Conservation (phyloP, 2,888 invertebrate genomes). For the Muscina levida region DNA sequence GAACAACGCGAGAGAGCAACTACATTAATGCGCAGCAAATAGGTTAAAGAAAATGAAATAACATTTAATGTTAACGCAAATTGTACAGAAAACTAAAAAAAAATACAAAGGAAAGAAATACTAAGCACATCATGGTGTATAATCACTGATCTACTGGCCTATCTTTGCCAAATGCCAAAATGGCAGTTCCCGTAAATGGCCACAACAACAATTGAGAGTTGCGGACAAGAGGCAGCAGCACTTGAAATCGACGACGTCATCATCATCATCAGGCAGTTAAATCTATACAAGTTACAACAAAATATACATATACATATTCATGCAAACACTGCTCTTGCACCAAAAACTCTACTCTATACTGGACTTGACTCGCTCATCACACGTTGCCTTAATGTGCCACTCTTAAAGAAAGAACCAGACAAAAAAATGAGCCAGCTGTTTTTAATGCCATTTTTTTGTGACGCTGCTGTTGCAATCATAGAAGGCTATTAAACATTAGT, state of each 20-base stretch:
- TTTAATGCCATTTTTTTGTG: constrained; percentile 23
- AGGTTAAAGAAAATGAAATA: constrained; percentile 43
- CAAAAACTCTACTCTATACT: not conserved
- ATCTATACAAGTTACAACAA: not conserved
- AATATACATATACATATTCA: not conserved
- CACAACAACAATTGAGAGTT: constrained; percentile 28
- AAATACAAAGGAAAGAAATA: constrained; percentile 16
- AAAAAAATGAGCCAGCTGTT: constrained; percentile 35
- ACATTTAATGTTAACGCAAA: too few relatives aligned
- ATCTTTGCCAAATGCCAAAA: constrained; percentile 36
- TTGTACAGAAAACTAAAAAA: too few relatives aligned
- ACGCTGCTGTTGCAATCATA: not conserved
- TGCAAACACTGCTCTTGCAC: not conserved
- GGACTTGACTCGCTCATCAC: too few relatives aligned
- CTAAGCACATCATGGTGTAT: constrained; percentile 7
- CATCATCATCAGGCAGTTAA: constrained; percentile 17
- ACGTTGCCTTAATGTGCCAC: constrained; percentile 37
- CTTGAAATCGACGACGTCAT: constrained; percentile 25
- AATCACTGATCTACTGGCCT: constrained; percentile 55
- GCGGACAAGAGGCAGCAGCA: not conserved
- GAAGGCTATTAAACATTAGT: constrained; percentile 37
- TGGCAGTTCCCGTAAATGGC: constrained; percentile 17
- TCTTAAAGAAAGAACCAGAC: not conserved
- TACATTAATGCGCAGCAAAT: constrained; percentile 10
- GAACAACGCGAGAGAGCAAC: not conserved